Percentiles rank a stretch among this genome's conserved stretches.
phyloP scores from a whole-genome alignment of 2,113 vertebrate species.

The Grammomys dolichurus region DNA sequence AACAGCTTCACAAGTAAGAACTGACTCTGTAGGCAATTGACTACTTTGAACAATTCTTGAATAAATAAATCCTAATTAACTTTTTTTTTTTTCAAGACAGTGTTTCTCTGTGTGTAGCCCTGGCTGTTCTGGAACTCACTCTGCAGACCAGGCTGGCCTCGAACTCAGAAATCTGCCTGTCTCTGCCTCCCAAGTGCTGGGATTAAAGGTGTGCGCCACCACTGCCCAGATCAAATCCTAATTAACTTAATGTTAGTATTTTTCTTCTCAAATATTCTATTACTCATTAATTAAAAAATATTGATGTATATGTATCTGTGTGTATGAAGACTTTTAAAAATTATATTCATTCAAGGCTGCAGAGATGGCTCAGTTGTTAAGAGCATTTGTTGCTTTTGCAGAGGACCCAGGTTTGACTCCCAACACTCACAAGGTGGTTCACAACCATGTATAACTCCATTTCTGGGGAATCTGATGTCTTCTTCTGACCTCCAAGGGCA shows the following conservation, averaged over 20 bases:
- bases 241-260: constrained; percentile 27
- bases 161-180: too few relatives aligned
- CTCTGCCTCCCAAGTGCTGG: too few relatives aligned
- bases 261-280: constrained; percentile 33
- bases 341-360: background rate
- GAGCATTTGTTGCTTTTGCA: background rate
- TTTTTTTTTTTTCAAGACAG: background rate
- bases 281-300: constrained; percentile 41
- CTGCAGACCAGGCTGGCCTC: too few relatives aligned
- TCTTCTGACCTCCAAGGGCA: background rate
- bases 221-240: background rate
- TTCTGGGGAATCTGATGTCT: background rate
- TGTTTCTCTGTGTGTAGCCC: too few relatives aligned
- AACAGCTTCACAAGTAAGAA: constrained; percentile 44
- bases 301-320: background rate
- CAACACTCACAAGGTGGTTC: background rate
- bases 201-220: too few relatives aligned
- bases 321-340: background rate
- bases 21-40: constrained; percentile 16
- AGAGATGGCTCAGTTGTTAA: background rate
- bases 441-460: background rate
- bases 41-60: constrained; percentile 35
- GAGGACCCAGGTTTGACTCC: background rate
- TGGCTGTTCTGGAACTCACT: too few relatives aligned
- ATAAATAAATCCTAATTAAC: constrained; percentile 56